Evolutionary conservation across 2,888 invertebrate genomes (phyloP).

Genomic region (Zhuqinia jingwanae): DNA sequence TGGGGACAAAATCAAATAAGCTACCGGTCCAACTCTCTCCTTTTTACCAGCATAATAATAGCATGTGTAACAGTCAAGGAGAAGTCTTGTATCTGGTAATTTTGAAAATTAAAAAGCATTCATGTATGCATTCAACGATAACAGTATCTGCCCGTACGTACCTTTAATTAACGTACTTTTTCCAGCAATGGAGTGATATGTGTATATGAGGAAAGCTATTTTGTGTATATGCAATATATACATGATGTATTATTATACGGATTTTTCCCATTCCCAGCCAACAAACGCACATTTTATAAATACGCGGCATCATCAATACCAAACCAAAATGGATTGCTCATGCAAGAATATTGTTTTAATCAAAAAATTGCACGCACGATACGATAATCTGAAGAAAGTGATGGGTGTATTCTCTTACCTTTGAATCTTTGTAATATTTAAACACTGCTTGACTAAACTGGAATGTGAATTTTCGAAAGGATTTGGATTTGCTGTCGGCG

Average conservation of each 20-base stretch:
- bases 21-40: neutral
- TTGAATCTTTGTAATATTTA: slow-evolving; percentile 88
- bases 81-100: neutral
- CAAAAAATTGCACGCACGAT: slow-evolving; percentile 35
- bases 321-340: slow-evolving; percentile 26
- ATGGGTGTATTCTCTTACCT: slow-evolving; percentile 81
- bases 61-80: neutral
- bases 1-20: slow-evolving; percentile 52
- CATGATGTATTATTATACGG: neutral
- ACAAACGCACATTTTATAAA: neutral
- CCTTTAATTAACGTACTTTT: slow-evolving; percentile 56
- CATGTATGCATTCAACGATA: neutral
- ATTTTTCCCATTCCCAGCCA: neutral
- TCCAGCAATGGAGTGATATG: neutral
- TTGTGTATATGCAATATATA: neutral
- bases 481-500: slow-evolving; percentile 88
- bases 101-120: slow-evolving; percentile 12
- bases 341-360: slow-evolving; percentile 62
- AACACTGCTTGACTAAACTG: slow-evolving; percentile 91
- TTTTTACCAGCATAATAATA: neutral
- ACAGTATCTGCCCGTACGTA: slow-evolving; percentile 42
- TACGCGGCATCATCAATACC: neutral
- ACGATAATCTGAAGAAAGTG: neutral
- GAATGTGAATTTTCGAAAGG: slow-evolving; percentile 89
- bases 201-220: no score